Evolutionary conservation across 2,797 vertebrate species (phyloP), one percentile per base, ranked within the genome.

Genomic region (Chrosomus eos): DNA sequence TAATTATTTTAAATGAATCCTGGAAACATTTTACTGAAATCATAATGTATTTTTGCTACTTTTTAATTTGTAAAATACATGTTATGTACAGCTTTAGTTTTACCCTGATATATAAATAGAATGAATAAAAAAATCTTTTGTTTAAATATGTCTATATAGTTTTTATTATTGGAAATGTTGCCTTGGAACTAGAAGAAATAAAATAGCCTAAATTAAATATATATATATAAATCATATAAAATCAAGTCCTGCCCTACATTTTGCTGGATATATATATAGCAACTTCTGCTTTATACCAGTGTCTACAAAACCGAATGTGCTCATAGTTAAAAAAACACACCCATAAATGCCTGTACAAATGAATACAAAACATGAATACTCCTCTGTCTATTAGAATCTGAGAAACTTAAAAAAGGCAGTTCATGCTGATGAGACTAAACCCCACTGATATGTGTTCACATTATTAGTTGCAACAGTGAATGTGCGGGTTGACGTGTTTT

Each of bases 401-500:
- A 33, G 43, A 10, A 80, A 40, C 11, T 23, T 62, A 48, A 31
- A 72, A 66, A 73, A 11, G 38, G 26, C 48, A 40, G 38, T 11
- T 66, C 36, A 33, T 23, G 31, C 79, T 51, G 71, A 7, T 45
- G 38, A 82, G 19, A 51, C 55, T 45, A 67, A 67, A 53, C 10
- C 13, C 16, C 23, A 11, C 3, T 76, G 81, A 9, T n/a, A n/a
- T 31, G 26, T 53, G n/a, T 77, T 70, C 60, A 36, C 43, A 66
- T 3, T 1, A 75, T 26, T 45, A 70, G 45, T 55, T 68, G 28
- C 23, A 68, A 11, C 19, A 16, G 60, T 77, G 18, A 83, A 26
- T 31, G 21, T 45, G n/a, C 23, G 58, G 9, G 16, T 33, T 80
- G 77, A 66, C 67, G 16, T 73, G 0, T 90, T 87, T 90, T 51